These are phyloP conservation scores for Volucella zonaria DNA, from an alignment of 2,888 invertebrate species.

Conservation along the genomic window DNA sequence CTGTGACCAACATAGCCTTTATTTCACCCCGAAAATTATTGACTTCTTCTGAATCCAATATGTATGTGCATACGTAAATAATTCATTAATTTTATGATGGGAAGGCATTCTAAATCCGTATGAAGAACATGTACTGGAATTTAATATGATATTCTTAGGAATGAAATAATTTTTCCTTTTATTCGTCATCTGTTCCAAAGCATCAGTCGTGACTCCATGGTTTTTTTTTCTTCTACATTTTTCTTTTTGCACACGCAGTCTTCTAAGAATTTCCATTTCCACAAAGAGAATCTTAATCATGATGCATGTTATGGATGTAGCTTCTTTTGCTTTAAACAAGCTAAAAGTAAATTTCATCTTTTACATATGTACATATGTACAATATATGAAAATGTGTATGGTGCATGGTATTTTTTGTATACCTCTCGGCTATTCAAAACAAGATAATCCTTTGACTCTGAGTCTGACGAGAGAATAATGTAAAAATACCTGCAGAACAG, in stretches of 20 bases:
- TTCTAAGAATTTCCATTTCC: conserved; percentile 49
- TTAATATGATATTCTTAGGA: too few relatives aligned
- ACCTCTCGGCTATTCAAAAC: conserved; percentile 40
- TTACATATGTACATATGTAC: too few relatives aligned
- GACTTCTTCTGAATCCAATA: too few relatives aligned
- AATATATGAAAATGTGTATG: too few relatives aligned
- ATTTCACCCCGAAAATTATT: too few relatives aligned
- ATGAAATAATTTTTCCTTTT: too few relatives aligned
- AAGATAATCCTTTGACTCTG: conserved; percentile 59
- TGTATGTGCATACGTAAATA: too few relatives aligned
- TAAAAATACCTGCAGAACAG: conserved; percentile 71
- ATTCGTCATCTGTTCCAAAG: too few relatives aligned
- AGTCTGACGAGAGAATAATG: conserved; percentile 39
- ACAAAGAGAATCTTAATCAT: conserved; percentile 24
- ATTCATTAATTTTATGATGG: too few relatives aligned
- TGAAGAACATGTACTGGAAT: too few relatives aligned
- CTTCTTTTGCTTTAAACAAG: conserved; percentile 7
- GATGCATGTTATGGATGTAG: conserved; percentile 30
- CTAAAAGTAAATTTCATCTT: conserved; percentile 49
- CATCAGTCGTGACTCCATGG: background rate
- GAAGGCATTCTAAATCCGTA: too few relatives aligned
- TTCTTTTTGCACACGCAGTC: conserved; percentile 3
- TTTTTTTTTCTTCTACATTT: background rate
- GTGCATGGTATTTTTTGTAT: background rate
- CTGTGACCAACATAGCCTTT: too few relatives aligned